A percentile compares a stretch with the other conserved stretches of the same genome.
These are phyloP conservation scores for Notodonta dromedarius DNA, from an alignment of 2,888 invertebrate genomes.

Conservation along the genomic window DNA sequence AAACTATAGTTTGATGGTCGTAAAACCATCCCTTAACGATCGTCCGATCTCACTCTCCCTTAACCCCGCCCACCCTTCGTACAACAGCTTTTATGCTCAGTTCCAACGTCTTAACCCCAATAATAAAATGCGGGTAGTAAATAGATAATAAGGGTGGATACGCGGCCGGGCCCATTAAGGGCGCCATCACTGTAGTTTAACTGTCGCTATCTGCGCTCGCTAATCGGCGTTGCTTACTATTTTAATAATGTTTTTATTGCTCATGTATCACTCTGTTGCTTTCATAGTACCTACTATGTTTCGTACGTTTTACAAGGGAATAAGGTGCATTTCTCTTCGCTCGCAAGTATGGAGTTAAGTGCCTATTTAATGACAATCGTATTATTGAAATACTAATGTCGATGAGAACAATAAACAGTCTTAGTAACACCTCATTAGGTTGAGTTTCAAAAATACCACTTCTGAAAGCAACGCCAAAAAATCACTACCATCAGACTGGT, in stretches of 20 bases:
- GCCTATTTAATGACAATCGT: no score
- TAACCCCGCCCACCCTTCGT: conserved; percentile 64
- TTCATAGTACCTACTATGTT: conserved; percentile 4
- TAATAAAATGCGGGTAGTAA: conserved; percentile 84
- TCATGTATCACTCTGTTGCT: conserved; percentile 32
- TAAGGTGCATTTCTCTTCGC: not conserved
- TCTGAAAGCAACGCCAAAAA: no score
- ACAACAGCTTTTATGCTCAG: conserved; percentile 66
- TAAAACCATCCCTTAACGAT: conserved; percentile 82
- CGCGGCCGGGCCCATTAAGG: conserved; percentile 75
- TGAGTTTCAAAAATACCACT: no score
- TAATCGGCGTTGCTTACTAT: conserved; percentile 68
- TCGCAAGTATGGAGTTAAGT: not conserved
- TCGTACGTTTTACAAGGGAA: conserved; percentile 9
- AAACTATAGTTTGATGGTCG: conserved; percentile 83
- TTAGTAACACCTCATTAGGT: no score
- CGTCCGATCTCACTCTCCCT: conserved; percentile 71
- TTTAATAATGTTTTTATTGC: conserved; percentile 67
- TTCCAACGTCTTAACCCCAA: conserved; percentile 79
- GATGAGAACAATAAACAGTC: no score
- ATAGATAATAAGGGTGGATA: conserved; percentile 81
- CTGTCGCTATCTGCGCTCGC: conserved; percentile 62
- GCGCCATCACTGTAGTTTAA: conserved; percentile 71
- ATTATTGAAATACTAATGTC: no score
- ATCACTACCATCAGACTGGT: no score